Conservation (phyloP, 2,113 vertebrate genomes). For the Callospermophilus lateralis region DNA sequence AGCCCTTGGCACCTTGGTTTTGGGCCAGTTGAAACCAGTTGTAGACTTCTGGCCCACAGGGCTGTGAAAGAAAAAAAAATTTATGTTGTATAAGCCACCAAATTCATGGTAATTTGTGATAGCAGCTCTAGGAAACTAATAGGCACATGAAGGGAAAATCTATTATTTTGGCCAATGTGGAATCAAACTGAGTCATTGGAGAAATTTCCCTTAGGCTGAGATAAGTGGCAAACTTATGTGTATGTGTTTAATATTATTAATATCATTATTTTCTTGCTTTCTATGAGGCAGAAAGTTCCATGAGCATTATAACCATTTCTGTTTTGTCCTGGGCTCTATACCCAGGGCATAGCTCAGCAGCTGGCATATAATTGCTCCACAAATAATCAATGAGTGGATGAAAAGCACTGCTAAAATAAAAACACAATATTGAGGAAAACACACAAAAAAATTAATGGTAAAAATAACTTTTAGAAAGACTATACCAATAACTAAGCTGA, state of each 20-base stretch:
- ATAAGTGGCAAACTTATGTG: neutral
- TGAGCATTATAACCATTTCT: neutral
- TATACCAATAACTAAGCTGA: neutral
- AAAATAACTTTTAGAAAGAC: neutral
- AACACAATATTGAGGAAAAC: neutral
- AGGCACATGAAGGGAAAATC: neutral
- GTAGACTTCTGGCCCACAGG: neutral
- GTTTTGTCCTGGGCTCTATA: neutral
- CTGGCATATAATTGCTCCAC: slow-evolving; percentile 35
- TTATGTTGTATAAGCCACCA: neutral
- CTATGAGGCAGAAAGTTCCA: neutral
- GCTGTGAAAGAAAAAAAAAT: neutral
- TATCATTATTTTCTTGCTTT: neutral
- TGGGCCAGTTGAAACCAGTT: neutral
- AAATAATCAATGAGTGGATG: slow-evolving; percentile 43
- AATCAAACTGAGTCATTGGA: neutral
- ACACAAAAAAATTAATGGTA: slow-evolving; percentile 14
- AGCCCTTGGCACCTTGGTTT: neutral
- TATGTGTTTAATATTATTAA: neutral
- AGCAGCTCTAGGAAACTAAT: neutral
- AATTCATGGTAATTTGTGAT: neutral
- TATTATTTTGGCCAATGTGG: neutral
- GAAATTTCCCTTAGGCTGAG: neutral
- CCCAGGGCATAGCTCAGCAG: neutral
- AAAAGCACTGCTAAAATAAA: slow-evolving; percentile 2